Base-by-base conservation (phyloP, 1,140 invertebrate species). In the Cotesia glomerata region DNA sequence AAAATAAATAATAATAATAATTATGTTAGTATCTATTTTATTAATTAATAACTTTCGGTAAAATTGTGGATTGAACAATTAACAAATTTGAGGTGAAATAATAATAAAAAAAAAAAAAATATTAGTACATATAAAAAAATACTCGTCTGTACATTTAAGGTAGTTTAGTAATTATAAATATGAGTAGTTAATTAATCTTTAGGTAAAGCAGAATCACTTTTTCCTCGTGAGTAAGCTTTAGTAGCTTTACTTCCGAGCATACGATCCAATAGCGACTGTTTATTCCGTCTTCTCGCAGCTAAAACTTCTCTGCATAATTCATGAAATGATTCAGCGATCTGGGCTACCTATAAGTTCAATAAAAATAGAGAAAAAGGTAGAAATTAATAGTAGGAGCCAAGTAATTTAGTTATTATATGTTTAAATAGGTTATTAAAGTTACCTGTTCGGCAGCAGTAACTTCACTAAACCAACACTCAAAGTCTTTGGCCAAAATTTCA, bases 361-460 rank as follows among this genome's bases (percentile, higher is more conserved):
- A 8, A 16, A 58, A 65, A 26, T 26, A 18, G 5, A 26, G 52
- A 35, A 39, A 34, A 32, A 56, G 49, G 32, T 51, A 18, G 49
- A 52, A 7, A 32, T 54, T 13, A 18, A 56, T 56, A 26, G 32
- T n/a, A 32, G 13, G 7, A 61, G 32, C 26, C n/a, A 14, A 56
- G n/a, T 18, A 16, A 56, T 14, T 18, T 7, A 56, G n/a, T 56
- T 56, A 56, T 56, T 56, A 18, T 16, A 18, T 18, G 9, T 61
- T 61, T 45, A 45, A 45, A 45, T 45, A 45, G 26, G 34, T 64
- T 18, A 35, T 14, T 14, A 61, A 72, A 34, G 87, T 88, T 26
- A 95, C 93, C 86, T 95, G 94, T 84, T 96, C 95, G 0, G 95
- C 94, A 0, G 95, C 95, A 0, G 94, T 92, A n/a, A 96, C 92